Evolutionary conservation across 2,113 vertebrate species (phyloP).

Genomic region (Sminthopsis crassicaudata): DNA sequence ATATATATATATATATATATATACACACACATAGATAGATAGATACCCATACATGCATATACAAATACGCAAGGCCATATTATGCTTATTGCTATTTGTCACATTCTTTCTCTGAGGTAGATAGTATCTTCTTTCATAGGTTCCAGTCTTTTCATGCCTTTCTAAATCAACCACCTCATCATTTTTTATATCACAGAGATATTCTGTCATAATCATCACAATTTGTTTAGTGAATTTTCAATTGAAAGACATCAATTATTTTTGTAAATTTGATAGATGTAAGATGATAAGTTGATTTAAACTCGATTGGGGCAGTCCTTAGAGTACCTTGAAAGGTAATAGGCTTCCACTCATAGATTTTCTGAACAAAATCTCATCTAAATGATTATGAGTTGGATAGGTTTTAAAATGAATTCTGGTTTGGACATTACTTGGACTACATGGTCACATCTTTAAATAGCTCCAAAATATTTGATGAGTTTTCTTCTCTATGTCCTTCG

Average conservation of each 20-base stretch:
- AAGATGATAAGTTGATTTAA: not conserved
- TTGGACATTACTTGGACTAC: not conserved
- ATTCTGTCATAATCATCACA: not conserved
- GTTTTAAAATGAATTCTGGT: not conserved
- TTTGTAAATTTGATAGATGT: not conserved
- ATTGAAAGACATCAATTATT: not conserved
- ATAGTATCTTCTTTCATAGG: not conserved
- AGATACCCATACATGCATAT: too few species aligned
- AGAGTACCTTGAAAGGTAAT: not conserved
- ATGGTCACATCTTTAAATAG: not conserved
- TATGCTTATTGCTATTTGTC: not conserved
- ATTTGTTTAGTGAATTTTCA: not conserved
- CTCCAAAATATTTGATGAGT: not conserved
- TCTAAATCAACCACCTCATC: not conserved
- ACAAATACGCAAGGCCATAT: not conserved
- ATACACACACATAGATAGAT: too few species aligned
- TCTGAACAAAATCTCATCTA: not conserved
- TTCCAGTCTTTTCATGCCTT: not conserved
- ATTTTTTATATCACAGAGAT: not conserved
- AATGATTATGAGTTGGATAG: not conserved
- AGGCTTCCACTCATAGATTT: not conserved
- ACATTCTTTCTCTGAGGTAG: not conserved
- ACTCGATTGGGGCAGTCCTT: not conserved
- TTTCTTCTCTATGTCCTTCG: not conserved
- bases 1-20: too few species aligned